Evolutionary conservation across 2,888 invertebrate species (phyloP), one percentile per base, ranked within the genome.

Genomic region (Drosophila suboccidentalis): DNA sequence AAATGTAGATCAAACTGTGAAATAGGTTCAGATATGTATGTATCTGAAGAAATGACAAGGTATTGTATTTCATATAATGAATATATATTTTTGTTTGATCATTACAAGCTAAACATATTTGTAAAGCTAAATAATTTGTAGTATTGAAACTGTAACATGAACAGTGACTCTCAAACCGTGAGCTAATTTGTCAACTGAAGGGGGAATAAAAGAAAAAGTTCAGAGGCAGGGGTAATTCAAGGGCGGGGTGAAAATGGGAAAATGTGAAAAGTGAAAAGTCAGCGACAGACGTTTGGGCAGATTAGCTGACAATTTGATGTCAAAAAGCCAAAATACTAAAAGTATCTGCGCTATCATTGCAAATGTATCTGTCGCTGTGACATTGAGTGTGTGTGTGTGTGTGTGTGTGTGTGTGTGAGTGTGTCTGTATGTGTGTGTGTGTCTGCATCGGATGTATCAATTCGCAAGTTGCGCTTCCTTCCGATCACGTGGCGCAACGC

Each of bases 391-490:
- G 34, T 64, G 39, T 60, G 49, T 53, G 46, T 36, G 39, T 49
- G 43, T 44, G 39, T 60, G 53, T 53, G 46, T 36, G 39, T 49
- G 43, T 44, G 41, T 72, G 59, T 53, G 17, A 50, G 22, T 67
- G 64, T 66, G 75, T 69, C 77, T 82, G 29, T 65, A 46, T 72
- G 61, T 53, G 17, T 53, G 22, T 67, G 66, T 66, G 75, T 69
- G 79, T 82, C 87, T 79, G 83, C 73, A 74, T 71, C 87, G 87
- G 87, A 87, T 89, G 89, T 89, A 89, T 87, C 87, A 87, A 87
- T 87, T 87, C 87, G 87, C 87, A 87, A 87, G 87, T 87, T 78
- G 81, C 53, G 89, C 82, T 87, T 87, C 87, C 89, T 87, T 87
- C 87, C 87, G 89, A 82, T 89, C 89, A 85, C 87, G 87, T 89